Evolutionary conservation across 2,113 vertebrate genomes (phyloP).

Genomic region (Crotalus viridis): DNA sequence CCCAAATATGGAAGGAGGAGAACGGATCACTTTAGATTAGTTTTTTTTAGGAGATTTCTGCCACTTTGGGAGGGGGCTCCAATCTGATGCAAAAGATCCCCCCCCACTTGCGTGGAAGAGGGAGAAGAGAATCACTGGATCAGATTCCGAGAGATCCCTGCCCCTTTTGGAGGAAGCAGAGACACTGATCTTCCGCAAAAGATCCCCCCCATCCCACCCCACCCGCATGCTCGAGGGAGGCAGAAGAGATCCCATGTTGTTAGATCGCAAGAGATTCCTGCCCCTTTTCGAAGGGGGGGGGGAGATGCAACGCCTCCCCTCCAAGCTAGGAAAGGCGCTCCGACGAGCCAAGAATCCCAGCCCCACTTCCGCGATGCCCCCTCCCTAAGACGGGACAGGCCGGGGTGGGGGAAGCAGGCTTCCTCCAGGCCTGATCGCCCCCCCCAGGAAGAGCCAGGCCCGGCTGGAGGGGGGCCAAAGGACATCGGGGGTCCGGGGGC

Average conservation of each 20-base stretch:
- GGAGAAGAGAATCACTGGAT: neutral
- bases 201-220: neutral
- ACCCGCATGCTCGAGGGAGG: neutral
- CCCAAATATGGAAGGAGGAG: neutral
- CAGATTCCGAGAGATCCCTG: neutral
- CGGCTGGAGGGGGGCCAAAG: too few relatives aligned
- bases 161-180: neutral
- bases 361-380: neutral
- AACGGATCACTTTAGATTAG: neutral
- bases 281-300: neutral
- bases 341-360: neutral
- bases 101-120: too few relatives aligned
- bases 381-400: neutral
- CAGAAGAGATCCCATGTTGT: neutral
- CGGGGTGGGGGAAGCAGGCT: too few relatives aligned
- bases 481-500: neutral
- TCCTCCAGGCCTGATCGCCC: neutral
- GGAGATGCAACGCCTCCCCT: neutral
- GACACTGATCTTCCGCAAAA: neutral
- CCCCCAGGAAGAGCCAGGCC: too few relatives aligned
- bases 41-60: neutral
- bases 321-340: neutral
- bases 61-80: too few relatives aligned
- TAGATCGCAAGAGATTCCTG: neutral
- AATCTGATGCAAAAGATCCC: too few relatives aligned